Base-by-base conservation (phyloP, 2,888 invertebrate genomes). In the Eutolmus rufibarbis region DNA sequence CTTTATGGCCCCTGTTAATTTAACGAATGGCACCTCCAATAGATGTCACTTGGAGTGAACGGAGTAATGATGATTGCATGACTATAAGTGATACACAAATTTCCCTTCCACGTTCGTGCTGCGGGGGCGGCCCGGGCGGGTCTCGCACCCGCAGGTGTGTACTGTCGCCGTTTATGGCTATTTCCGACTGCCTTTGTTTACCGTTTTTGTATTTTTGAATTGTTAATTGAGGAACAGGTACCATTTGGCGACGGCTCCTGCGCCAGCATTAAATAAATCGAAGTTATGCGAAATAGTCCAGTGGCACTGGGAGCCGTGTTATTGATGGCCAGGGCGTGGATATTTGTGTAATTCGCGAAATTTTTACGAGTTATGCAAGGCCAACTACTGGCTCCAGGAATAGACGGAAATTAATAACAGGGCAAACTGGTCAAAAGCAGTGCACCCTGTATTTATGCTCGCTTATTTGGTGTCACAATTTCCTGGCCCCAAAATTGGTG, bases 1-100 rank as follows among this genome's bases (percentile, higher is more conserved):
- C 51, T 82, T 82, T 82, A 82, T 57, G 34, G 82, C 23, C 23
- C 82, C 57, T 57, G 82, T 57, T 82, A 82, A 82, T 82, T 82
- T 82, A 82, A 82, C 51, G 31, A 82, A 82, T 82, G 82, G 28
- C 82, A 37, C 82, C 82, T 46, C 66, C 82, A 40, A 82, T 66
- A 66, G 82, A 82, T 82, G 82, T 82, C 66, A 82, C 57, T 57
- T 9, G 66, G 51, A 56, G 82, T 82, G 82, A 82, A 82, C 66
- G 57, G 19, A 34, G 82, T 82, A 82, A 82, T 82, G 82, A 57
- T 82, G 82, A 82, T 82, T 82, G 82, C 82, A 82, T 82, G 82
- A 82, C 82, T 57, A 82, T 57, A 82, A 82, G 82, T 82, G 82
- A 82, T 82, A 56, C 57, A 66, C 56, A 82, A 82, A 57, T 82